Conservation (phyloP, 2,888 invertebrate species). For the Bedellia somnulentella region DNA sequence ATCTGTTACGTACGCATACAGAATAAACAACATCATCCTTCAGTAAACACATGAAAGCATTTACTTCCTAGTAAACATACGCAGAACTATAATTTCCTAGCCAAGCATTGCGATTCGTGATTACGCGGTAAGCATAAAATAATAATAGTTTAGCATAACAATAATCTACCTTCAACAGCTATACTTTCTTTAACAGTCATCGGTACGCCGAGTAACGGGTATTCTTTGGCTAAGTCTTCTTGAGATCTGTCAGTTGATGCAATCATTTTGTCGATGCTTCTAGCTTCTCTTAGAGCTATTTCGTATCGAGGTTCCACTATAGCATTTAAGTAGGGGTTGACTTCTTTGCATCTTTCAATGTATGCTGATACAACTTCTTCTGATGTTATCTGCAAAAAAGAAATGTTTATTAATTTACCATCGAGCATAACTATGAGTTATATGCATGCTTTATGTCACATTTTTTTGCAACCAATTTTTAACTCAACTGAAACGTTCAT, state of each 20-base stretch:
- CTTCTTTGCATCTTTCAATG: slow-evolving; percentile 74
- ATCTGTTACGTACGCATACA: too few species aligned
- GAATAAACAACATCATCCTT: not conserved
- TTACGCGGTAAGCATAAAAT: too few species aligned
- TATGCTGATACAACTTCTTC: slow-evolving; percentile 72
- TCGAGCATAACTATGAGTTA: too few species aligned
- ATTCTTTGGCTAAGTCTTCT: slow-evolving; percentile 66
- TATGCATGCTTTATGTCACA: too few species aligned
- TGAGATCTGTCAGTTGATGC: slow-evolving; percentile 52
- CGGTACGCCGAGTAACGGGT: slow-evolving; percentile 81
- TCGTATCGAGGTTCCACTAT: slow-evolving; percentile 79
- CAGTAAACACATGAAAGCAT: not conserved
- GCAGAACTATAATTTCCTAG: too few species aligned
- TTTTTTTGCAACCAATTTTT: too few species aligned
- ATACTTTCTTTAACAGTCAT: slow-evolving; percentile 85
- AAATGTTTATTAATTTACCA: too few species aligned
- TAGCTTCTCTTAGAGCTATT: slow-evolving; percentile 74
- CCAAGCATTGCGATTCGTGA: too few species aligned
- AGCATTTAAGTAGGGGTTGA: slow-evolving; percentile 78
- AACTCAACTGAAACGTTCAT: too few species aligned
- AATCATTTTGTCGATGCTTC: slow-evolving; percentile 69
- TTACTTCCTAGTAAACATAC: not conserved
- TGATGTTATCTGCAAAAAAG: slow-evolving; percentile 64
- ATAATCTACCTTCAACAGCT: slow-evolving; percentile 64
- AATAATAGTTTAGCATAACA: too few species aligned